phyloP scores from a whole-genome alignment of 2,888 invertebrate species.

The Platycheirus albimanus region DNA sequence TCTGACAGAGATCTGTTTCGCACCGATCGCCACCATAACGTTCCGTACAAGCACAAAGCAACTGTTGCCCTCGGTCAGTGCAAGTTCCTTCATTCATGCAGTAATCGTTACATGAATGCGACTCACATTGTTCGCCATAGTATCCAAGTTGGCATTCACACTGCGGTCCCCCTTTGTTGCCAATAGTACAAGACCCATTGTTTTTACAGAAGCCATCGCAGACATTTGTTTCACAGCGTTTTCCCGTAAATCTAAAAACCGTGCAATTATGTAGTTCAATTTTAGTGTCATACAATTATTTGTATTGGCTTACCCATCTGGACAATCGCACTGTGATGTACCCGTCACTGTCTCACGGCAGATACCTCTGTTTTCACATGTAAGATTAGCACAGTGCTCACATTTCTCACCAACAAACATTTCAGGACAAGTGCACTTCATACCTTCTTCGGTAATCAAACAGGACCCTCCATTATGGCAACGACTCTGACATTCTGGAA shows the following conservation, averaged over 20 bases:
- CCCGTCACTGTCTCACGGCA: conserved; percentile 83
- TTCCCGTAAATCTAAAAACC: conserved; percentile 82
- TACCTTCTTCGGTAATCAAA: conserved; percentile 80
- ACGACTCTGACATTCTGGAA: conserved; percentile 84
- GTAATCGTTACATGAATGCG: conserved; percentile 83
- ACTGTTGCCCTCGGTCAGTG: conserved; percentile 76
- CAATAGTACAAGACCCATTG: conserved; percentile 83
- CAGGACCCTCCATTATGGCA: conserved; percentile 87
- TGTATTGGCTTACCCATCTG: conserved; percentile 82
- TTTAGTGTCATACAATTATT: background rate
- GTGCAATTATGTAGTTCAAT: background rate
- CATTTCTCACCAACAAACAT: conserved; percentile 85
- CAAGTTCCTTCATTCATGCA: conserved; percentile 85
- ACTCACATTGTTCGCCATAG: conserved; percentile 84
- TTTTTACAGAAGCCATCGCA: conserved; percentile 85
- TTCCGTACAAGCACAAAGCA: conserved; percentile 79
- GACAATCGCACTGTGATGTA: conserved; percentile 84
- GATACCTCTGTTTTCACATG: conserved; percentile 86
- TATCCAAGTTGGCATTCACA: conserved; percentile 80
- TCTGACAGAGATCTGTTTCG: conserved; percentile 84
- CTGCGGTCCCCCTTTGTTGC: conserved; percentile 80
- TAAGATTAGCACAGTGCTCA: conserved; percentile 84
- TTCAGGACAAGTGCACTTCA: conserved; percentile 84
- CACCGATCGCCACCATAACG: conserved; percentile 83
- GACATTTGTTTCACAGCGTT: conserved; percentile 85